A percentile compares a stretch with the other conserved stretches of the same genome.
Conservation (phyloP, 2,888 invertebrate genomes). For the Andrena camellia region DNA sequence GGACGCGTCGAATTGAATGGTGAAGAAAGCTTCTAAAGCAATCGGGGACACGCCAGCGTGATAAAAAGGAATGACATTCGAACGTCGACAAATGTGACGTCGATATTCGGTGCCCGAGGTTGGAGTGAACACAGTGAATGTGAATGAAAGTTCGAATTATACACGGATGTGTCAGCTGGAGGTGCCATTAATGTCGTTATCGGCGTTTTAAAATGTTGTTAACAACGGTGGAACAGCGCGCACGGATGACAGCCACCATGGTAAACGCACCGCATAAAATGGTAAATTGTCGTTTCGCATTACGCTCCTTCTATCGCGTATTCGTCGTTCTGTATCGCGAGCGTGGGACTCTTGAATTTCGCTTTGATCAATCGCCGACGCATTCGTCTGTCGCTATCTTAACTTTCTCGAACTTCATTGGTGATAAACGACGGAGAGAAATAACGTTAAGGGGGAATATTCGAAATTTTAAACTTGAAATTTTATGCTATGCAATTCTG, state of each 20-base stretch:
- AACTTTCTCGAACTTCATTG: neutral
- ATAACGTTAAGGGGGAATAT: no score
- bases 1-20: neutral
- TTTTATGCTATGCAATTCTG: no score
- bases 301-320: neutral
- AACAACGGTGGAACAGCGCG: slow-evolving; percentile 34
- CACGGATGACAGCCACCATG: slow-evolving; percentile 64
- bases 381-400: neutral
- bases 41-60: slow-evolving; percentile 4
- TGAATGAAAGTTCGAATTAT: slow-evolving; percentile 22
- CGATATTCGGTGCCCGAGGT: slow-evolving; percentile 10
- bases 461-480: no score
- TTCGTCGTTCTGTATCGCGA: neutral
- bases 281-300: slow-evolving; percentile 62
- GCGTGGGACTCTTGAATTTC: no score
- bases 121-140: slow-evolving; percentile 36
- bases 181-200: slow-evolving; percentile 21
- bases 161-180: neutral
- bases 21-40: neutral
- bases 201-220: slow-evolving; percentile 49
- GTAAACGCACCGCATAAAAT: slow-evolving; percentile 67
- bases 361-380: neutral
- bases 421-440: neutral
- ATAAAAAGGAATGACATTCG: slow-evolving; percentile 17
- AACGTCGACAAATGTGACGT: slow-evolving; percentile 10